Base-by-base conservation (phyloP, 2,888 invertebrate genomes). In the Anodontia alba region DNA sequence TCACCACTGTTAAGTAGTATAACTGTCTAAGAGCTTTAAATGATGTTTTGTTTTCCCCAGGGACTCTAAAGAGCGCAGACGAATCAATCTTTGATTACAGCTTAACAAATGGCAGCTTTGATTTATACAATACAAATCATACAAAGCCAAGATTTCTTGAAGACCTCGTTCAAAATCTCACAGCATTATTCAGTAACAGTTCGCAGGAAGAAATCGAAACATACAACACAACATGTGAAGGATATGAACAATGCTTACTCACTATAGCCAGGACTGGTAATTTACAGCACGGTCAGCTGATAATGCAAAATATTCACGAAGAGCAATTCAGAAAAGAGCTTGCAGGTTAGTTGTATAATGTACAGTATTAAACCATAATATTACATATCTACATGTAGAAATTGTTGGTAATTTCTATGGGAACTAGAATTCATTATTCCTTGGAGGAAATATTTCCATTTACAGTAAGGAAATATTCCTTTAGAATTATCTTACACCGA, bases 91-190 rank as follows among this genome's bases (percentile, higher is more conserved):
- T 78, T 46, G 29, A 70, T n/a, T 78, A 78, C 38, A 38, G 31
- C 1, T 26, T 73, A 20, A 70, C 74, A 29, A 46, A 62, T 26
- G 70, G 62, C 10, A 70, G 70, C 29, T 78, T 46, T 38, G 20
- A 57, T 15, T 49, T 42, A 23, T 78, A 78, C 57, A 78, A 78
- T 36, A 17, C n/a, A 0, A 31, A 77, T 31, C 72, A 66, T 36
- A 62, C 78, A n/a, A 73, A 69, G 1, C 78, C 78, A n/a, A 54
- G 57, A n/a, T 74, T 78, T 57, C 69, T 78, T 5, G 78, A 78
- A 74, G 70, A 70, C 23, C 31, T 70, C 3, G 57, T 78, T 10
- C 62, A 62, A 15, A 70, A 70, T 43, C 23, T 70, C 12, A 74
- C 78, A 26, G 70, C 12, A 42, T 36, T 75, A 20, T 75, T 75